Base-by-base conservation (phyloP, 2,797 vertebrate genomes). In the Ataeniobius toweri region DNA sequence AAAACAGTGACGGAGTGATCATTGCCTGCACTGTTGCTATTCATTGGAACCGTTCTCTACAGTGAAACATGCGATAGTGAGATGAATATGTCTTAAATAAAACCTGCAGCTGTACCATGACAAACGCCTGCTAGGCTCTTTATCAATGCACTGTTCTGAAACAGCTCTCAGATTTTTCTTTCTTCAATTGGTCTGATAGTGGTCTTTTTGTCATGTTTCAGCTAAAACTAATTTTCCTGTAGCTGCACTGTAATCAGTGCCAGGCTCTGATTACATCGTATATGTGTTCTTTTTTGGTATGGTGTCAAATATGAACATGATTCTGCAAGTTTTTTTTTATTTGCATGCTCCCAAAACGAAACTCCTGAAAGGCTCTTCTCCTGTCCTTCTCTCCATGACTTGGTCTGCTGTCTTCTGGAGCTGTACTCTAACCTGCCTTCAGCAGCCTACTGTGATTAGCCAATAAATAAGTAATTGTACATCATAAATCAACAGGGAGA, bases 401-500 rank as follows among this genome's bases (percentile, higher is more conserved):
- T 73, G 63, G 55, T 61, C 69, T 53, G 67, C 77, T 81, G 59
- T 86, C 76, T 74, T 74, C 65, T 67, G 65, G 55, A 85, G 80
- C 84, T 85, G 75, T 78, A 73, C 58, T 80, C 68, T 82, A 78
- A 84, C 82, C 82, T 85, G 86, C 82, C 81, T 69, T 83, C 80
- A 82, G 80, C 82, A 82, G 72, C 65, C 77, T 3, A 51, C 82
- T 71, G 59, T 92, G 82, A 92, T 94, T 90, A 90, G 84, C 73
- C 89, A 89, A 89, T 92, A 90, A 92, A 93, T 92, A 92, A 90
- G 84, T 80, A 81, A 87, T 85, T 70, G 61, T 79, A 55, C 75
- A 75, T 82, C 92, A 88, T 92, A 89, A 92, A 94, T 94, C 91
- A 91, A 78, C 75, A 50, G 77, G 80, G 58, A 80, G 81, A 86